Evolutionary conservation across 2,888 invertebrate genomes (phyloP).

Genomic region (Phymatocera aterrima): DNA sequence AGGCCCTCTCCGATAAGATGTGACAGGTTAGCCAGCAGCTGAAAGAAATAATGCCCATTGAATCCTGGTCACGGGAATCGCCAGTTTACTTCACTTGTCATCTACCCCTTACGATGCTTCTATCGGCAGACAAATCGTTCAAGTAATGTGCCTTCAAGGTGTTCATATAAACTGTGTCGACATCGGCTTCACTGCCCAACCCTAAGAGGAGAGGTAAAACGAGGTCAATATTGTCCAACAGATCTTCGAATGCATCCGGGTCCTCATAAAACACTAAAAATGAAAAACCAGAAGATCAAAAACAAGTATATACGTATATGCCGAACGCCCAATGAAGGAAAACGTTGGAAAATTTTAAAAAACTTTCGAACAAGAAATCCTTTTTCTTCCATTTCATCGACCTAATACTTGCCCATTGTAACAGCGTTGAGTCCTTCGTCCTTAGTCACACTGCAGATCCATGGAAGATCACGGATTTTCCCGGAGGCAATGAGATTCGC

Average conservation of each 20-base stretch:
- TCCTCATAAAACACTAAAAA: background rate
- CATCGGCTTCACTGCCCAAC: background rate
- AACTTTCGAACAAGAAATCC: background rate
- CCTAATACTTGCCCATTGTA: slow-evolving; percentile 76
- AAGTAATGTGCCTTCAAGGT: slow-evolving; percentile 19
- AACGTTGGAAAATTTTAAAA: background rate
- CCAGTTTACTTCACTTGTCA: background rate
- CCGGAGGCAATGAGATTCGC: slow-evolving; percentile 76
- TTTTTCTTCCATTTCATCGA: background rate
- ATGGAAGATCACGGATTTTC: slow-evolving; percentile 79
- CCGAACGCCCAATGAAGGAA: background rate
- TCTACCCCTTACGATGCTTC: background rate
- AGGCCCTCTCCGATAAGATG: background rate
- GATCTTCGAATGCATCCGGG: background rate
- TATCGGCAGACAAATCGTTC: slow-evolving; percentile 8
- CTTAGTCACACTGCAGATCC: slow-evolving; percentile 80
- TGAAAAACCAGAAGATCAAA: background rate
- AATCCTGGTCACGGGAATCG: background rate
- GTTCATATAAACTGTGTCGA: background rate
- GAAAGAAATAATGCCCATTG: background rate
- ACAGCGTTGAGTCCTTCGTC: slow-evolving; percentile 85
- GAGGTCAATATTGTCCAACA: background rate
- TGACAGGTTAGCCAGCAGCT: slow-evolving; percentile 9
- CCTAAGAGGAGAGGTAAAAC: background rate
- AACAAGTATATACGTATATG: background rate